A percentile compares a stretch with the other conserved stretches of the same genome.
These are phyloP conservation scores for Tethya wilhelma DNA, from an alignment of 37 sponge, comb jelly and placozoan genomes.

Conservation along the genomic window DNA sequence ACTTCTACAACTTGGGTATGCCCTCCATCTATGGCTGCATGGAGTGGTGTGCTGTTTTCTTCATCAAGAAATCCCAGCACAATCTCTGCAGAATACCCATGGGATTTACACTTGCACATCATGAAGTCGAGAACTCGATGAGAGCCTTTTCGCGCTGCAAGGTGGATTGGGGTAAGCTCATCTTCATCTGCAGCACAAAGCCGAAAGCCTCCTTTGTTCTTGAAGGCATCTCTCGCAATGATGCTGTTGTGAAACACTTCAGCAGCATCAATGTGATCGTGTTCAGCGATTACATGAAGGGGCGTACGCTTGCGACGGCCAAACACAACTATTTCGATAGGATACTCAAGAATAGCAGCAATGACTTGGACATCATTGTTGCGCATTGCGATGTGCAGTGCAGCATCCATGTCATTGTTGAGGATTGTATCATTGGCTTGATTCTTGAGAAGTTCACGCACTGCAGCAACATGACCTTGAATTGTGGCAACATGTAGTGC, in stretches of 20 bases:
- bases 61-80: conserved; percentile 69
- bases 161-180: conserved; percentile 68
- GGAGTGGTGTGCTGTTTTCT: conserved; percentile 89
- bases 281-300: conserved; percentile 74
- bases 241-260: conserved; percentile 35
- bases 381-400: conserved; percentile 73
- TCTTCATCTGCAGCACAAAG: conserved; percentile 78
- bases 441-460: conserved; percentile 53
- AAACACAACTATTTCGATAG: conserved; percentile 23
- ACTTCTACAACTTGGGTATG: conserved; percentile 75
- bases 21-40: conserved; percentile 85
- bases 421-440: conserved; percentile 56
- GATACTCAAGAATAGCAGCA: conserved; percentile 35
- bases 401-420: conserved; percentile 48
- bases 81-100: conserved; percentile 66
- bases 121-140: conserved; percentile 55
- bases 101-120: conserved; percentile 36
- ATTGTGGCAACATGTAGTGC: conserved; percentile 79
- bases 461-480: conserved; percentile 30
- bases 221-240: not conserved
- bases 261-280: conserved; percentile 56
- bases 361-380: conserved; percentile 40
- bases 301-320: conserved; percentile 69
- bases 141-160: conserved; percentile 75
- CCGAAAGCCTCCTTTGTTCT: conserved; percentile 42